phyloP scores from a whole-genome alignment of 2,888 invertebrate genomes.

The Luffia ferchaultella region DNA sequence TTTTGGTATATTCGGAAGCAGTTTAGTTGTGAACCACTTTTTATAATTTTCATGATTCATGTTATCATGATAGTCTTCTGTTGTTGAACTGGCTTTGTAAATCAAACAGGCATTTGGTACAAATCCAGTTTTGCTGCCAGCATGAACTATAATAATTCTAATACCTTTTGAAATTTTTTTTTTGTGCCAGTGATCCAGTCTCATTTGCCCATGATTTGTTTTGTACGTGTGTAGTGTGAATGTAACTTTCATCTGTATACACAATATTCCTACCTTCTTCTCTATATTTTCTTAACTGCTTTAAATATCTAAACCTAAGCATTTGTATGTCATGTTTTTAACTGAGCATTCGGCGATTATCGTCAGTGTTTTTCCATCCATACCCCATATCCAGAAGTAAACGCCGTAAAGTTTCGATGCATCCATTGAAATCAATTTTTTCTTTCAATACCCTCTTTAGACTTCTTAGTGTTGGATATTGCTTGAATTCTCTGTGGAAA shows the following conservation, averaged over 20 bases:
- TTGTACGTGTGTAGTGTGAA: not conserved
- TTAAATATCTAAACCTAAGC: not conserved
- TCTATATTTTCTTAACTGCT: not conserved
- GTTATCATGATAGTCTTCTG: conserved; percentile 17
- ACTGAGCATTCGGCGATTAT: conserved; percentile 6
- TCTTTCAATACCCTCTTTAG: conserved; percentile 1
- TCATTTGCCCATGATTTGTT: conserved; percentile 1
- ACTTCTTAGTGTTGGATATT: conserved; percentile 6
- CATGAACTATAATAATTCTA: conserved; percentile 12
- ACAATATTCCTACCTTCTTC: conserved; percentile 1
- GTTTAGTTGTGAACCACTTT: too few relatives aligned
- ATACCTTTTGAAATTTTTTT: conserved; percentile 11
- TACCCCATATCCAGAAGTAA: too few relatives aligned
- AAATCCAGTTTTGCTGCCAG: conserved; percentile 12
- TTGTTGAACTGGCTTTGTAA: conserved; percentile 12
- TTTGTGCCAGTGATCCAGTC: not conserved
- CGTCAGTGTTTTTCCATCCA: too few relatives aligned
- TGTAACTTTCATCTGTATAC: conserved; percentile 5
- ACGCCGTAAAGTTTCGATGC: not conserved
- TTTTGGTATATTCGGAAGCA: too few relatives aligned
- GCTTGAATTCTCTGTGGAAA: conserved; percentile 6
- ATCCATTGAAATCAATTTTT: conserved; percentile 1
- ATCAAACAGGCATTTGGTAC: conserved; percentile 13
- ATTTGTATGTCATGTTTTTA: conserved; percentile 5
- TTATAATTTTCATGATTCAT: too few relatives aligned